Conservation (phyloP, 2,113 vertebrate genomes). For the Pagrus major region DNA sequence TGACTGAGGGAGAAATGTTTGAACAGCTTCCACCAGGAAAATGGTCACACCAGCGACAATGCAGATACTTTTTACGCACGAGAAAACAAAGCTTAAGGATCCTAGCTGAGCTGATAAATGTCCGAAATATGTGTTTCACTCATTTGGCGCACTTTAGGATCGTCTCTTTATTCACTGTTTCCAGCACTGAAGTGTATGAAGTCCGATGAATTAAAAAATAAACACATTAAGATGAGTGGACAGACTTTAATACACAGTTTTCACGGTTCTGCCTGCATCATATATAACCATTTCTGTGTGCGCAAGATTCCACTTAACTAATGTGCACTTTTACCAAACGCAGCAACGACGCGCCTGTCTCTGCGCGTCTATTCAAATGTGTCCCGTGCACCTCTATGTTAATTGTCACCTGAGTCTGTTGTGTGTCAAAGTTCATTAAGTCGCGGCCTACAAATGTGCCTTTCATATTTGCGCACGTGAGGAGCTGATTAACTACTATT, state of each 20-base stretch:
- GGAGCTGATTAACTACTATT: slow-evolving; percentile 61
- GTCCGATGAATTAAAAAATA: background rate
- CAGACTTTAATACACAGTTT: background rate
- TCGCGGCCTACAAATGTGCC: slow-evolving; percentile 32
- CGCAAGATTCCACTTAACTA: background rate
- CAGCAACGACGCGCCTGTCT: background rate
- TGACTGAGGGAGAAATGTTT: background rate
- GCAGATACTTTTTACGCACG: slow-evolving; percentile 4
- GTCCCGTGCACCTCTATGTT: slow-evolving; percentile 11
- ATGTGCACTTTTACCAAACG: background rate
- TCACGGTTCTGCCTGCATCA: background rate
- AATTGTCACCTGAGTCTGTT: slow-evolving; percentile 49
- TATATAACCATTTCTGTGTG: background rate
- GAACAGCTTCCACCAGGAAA: background rate
- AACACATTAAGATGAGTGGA: background rate
- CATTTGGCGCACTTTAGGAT: background rate
- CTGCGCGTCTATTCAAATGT: background rate
- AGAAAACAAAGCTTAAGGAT: background rate
- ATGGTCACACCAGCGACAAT: background rate
- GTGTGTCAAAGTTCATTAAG: slow-evolving; percentile 45
- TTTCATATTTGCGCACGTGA: slow-evolving; percentile 51
- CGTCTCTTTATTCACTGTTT: background rate
- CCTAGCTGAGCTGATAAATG: background rate
- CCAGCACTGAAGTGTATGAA: background rate
- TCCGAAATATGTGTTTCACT: background rate